These are phyloP conservation scores for Megaceryle alcyon DNA, from an alignment of 2,797 vertebrate genomes.

Conservation along the genomic window DNA sequence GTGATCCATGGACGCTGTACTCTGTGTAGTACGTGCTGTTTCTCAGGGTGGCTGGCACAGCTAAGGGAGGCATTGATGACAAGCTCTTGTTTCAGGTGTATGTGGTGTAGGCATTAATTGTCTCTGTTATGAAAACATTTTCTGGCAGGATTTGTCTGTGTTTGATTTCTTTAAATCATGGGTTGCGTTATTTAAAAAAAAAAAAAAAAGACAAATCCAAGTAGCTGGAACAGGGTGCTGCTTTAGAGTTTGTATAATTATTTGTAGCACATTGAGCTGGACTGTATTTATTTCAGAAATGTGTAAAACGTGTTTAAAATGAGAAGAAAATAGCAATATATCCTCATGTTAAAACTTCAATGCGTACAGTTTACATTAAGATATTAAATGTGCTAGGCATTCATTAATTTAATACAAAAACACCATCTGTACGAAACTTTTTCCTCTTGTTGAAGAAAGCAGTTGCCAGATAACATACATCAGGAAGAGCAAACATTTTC, in stretches of 20 bases:
- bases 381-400: slow-evolving; percentile 18
- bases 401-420: slow-evolving; percentile 49
- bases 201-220: background rate
- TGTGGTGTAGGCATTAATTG: background rate
- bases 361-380: background rate
- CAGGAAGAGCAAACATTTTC: background rate
- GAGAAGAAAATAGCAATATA: background rate
- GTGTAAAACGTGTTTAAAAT: slow-evolving; percentile 3
- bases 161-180: slow-evolving; percentile 7
- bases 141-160: background rate
- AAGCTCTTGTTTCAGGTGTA: background rate
- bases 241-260: background rate
- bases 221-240: slow-evolving; percentile 1
- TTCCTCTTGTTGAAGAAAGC: background rate
- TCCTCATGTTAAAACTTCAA: background rate
- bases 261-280: background rate
- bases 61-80: background rate
- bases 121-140: background rate
- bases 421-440: background rate
- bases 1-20: background rate
- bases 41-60: background rate
- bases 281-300: slow-evolving; percentile 2
- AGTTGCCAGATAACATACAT: background rate
- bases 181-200: no score
- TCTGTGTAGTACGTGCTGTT: background rate